Evolutionary conservation across 2,113 vertebrate species (phyloP).

Genomic region (Microcebus griseorufus): DNA sequence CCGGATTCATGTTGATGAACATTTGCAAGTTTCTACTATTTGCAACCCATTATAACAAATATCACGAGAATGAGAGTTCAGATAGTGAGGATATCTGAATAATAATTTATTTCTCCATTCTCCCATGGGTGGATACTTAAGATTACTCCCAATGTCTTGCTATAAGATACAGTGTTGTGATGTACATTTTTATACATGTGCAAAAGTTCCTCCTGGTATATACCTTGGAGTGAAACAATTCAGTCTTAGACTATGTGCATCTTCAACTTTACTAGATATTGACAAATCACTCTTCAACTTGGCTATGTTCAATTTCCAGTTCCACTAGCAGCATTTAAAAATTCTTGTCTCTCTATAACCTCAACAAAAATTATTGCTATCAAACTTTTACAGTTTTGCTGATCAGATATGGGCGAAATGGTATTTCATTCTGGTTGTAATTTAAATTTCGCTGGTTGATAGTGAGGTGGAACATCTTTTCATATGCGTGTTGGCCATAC

Average conservation of each 20-base stretch:
- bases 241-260: background rate
- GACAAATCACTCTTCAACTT: background rate
- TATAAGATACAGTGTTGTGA: background rate
- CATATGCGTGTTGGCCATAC: background rate
- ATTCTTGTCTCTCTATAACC: background rate
- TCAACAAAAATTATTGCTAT: background rate
- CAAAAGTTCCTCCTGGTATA: background rate
- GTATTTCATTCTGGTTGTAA: background rate
- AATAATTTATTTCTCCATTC: background rate
- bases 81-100: background rate
- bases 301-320: background rate
- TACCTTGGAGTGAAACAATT: background rate
- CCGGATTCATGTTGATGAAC: background rate
- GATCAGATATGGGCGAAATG: background rate
- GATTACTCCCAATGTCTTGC: background rate
- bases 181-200: background rate
- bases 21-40: background rate
- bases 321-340: background rate
- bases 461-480: background rate
- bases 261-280: background rate
- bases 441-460: background rate
- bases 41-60: background rate
- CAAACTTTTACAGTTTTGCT: background rate
- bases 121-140: background rate
- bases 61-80: background rate